phyloP scores from a whole-genome alignment of 2,797 vertebrate genomes.

The Gadopsis marmoratus region DNA sequence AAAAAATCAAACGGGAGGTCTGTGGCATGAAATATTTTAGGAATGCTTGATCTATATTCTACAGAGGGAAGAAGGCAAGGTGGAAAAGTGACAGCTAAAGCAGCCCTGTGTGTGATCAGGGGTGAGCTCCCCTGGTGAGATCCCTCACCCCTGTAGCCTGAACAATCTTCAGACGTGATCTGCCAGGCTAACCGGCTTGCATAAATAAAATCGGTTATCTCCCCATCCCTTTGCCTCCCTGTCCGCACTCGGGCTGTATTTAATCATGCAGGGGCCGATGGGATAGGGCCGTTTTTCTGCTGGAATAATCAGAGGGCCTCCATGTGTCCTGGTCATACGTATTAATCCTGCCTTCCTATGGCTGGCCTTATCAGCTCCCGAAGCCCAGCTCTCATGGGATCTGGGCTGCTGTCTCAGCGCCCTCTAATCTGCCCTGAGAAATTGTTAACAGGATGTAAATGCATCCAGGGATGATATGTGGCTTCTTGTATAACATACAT shows the following conservation, averaged over 20 bases:
- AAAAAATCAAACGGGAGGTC: slow-evolving; percentile 23
- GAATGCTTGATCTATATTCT: slow-evolving; percentile 72
- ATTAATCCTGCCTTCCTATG: slow-evolving; percentile 88
- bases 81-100: slow-evolving; percentile 76
- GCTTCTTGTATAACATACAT: slow-evolving; percentile 86
- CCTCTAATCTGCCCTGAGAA: slow-evolving; percentile 87
- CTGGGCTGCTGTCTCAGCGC: slow-evolving; percentile 81
- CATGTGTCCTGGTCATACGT: slow-evolving; percentile 86
- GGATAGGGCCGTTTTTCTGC: slow-evolving; percentile 84
- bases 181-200: slow-evolving; percentile 82
- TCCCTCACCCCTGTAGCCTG: slow-evolving; percentile 83
- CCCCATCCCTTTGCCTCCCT: slow-evolving; percentile 79
- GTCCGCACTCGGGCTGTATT: slow-evolving; percentile 80
- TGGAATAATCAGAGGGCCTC: slow-evolving; percentile 86
- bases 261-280: slow-evolving; percentile 83
- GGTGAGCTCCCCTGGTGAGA: slow-evolving; percentile 80
- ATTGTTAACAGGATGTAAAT: slow-evolving; percentile 91
- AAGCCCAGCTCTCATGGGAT: slow-evolving; percentile 88
- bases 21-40: slow-evolving; percentile 70
- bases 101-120: slow-evolving; percentile 82
- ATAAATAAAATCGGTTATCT: slow-evolving; percentile 89
- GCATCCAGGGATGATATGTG: slow-evolving; percentile 86
- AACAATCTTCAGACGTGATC: slow-evolving; percentile 85
- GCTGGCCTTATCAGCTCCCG: slow-evolving; percentile 87
- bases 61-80: slow-evolving; percentile 56